A percentile compares a stretch with the other conserved stretches of the same genome.
Conservation (phyloP, 2,113 vertebrate genomes). For the Catharus fuscescens region DNA sequence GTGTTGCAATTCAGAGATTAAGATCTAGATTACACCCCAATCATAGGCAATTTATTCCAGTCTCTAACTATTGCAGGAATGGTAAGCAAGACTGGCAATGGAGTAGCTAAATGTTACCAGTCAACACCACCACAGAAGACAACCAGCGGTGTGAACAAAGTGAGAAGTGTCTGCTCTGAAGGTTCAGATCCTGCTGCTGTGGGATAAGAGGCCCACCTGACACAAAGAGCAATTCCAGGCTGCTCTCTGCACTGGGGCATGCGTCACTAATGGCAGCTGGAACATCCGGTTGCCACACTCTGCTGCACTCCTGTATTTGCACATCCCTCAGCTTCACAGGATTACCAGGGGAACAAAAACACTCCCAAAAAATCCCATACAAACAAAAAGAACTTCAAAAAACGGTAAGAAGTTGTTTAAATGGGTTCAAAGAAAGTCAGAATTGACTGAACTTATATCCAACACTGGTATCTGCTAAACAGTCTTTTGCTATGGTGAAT, state of each 20-base stretch:
- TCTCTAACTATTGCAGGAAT: not conserved
- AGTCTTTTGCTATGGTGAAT: not conserved
- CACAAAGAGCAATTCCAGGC: not conserved
- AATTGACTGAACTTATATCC: not conserved
- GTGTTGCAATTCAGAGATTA: not conserved
- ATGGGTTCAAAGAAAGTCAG: not conserved
- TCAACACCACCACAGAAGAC: not conserved
- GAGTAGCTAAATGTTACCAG: not conserved
- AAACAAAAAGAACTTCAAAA: not conserved
- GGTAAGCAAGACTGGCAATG: fast-evolving
- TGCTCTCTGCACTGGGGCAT: fast-evolving
- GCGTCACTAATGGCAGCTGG: fast-evolving
- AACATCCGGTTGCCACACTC: not conserved
- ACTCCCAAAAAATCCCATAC: not conserved
- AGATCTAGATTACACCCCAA: not conserved
- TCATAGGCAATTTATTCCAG: not conserved
- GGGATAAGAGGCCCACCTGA: not conserved
- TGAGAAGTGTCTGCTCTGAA: not conserved
- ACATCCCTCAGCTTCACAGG: not conserved
- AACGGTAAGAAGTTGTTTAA: not conserved
- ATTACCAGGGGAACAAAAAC: not conserved
- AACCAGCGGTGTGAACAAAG: fast-evolving
- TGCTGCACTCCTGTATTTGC: not conserved
- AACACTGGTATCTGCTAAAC: not conserved
- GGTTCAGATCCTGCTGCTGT: not conserved